Conservation (phyloP, 1,140 invertebrate species). For the Thereuonema tuberculata region DNA sequence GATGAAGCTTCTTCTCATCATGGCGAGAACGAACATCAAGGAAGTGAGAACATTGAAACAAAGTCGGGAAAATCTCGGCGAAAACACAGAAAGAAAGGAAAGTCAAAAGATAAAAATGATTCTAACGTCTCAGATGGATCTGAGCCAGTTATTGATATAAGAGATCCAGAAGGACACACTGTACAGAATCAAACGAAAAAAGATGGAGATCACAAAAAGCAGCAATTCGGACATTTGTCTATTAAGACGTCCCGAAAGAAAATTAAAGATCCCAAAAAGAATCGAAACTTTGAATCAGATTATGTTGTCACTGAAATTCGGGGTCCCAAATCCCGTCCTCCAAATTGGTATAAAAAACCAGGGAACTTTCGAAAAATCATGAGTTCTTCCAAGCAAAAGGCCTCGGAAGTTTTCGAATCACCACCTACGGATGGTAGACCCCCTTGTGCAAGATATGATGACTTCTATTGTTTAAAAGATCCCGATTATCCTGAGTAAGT, state of each 20-base stretch:
- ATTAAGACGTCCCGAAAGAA: not conserved
- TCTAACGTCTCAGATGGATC: not conserved
- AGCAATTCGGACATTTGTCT: not conserved
- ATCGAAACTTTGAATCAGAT: not conserved
- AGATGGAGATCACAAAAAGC: not conserved
- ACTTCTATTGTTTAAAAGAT: not conserved
- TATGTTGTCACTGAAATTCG: not conserved
- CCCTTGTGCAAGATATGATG: not conserved
- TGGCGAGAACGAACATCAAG: not conserved
- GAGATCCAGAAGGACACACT: not conserved
- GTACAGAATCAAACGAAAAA: not conserved
- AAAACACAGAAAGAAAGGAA: not conserved
- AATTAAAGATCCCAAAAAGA: too few species aligned
- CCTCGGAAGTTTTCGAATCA: too few species aligned
- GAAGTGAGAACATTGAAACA: not conserved
- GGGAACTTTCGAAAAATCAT: not conserved
- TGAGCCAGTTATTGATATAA: not conserved
- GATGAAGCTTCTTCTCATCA: not conserved
- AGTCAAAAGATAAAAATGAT: not conserved
- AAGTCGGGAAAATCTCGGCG: not conserved
- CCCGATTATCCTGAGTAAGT: not conserved
- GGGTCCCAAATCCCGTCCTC: not conserved
- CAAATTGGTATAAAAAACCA: not conserved
- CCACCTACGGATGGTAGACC: slow-evolving; percentile 1
- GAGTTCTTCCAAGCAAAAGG: not conserved